phyloP scores from a whole-genome alignment of 2,113 vertebrate genomes.

The Podarcis raffonei region DNA sequence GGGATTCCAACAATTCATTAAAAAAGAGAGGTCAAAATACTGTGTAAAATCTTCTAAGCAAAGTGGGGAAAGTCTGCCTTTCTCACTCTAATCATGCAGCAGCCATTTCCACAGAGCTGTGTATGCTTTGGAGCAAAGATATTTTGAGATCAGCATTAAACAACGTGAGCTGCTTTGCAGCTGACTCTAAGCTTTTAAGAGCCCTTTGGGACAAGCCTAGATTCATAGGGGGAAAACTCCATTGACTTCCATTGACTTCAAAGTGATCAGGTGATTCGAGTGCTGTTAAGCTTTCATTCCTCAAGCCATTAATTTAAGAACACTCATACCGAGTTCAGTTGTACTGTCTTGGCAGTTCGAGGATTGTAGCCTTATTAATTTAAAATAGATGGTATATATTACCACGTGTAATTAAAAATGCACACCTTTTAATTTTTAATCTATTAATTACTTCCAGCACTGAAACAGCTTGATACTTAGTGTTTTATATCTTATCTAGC shows the following conservation, averaged over 20 bases:
- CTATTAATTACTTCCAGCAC: background rate
- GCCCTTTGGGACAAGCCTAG: background rate
- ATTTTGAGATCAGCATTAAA: background rate
- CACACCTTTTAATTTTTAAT: background rate
- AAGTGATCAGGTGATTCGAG: background rate
- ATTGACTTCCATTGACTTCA: conserved; percentile 4
- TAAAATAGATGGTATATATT: background rate
- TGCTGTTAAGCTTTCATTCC: background rate
- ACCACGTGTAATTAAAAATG: background rate
- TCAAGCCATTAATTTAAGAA: background rate
- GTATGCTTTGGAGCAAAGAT: background rate
- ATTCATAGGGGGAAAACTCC: background rate
- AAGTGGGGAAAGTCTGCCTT: background rate
- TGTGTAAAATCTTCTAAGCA: background rate
- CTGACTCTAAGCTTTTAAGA: conserved; percentile 3
- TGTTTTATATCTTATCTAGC: background rate
- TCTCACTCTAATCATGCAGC: background rate
- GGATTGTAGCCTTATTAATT: background rate
- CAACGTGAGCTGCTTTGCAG: background rate
- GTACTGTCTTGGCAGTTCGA: background rate
- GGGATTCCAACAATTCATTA: background rate
- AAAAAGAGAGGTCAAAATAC: background rate
- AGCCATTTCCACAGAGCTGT: background rate
- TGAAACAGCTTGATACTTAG: background rate
- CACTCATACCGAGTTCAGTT: background rate